A percentile compares a stretch with the other conserved stretches of the same genome.
Evolutionary conservation across 2,113 vertebrate genomes (phyloP).

Genomic region (Mormyrus lacerda): DNA sequence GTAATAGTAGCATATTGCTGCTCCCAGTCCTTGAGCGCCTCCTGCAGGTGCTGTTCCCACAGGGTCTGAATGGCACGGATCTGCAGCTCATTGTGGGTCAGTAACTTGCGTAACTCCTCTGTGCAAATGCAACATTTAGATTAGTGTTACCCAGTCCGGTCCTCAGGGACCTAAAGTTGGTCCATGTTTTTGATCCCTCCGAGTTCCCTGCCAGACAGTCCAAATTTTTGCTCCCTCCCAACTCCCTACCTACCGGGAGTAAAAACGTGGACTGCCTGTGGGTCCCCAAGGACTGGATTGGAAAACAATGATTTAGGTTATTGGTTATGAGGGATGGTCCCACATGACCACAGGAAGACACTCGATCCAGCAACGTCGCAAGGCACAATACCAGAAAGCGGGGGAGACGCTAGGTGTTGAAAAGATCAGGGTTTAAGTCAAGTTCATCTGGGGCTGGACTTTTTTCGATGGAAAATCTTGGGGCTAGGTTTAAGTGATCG

Average conservation of each 20-base stretch:
- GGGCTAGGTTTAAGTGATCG: too few relatives aligned
- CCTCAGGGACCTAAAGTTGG: neutral
- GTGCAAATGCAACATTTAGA: neutral
- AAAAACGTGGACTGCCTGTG: neutral
- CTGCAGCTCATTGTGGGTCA: conserved; percentile 64
- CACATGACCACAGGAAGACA: neutral
- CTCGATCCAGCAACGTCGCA: neutral
- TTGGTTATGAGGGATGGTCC: neutral
- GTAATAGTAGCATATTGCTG: conserved; percentile 60
- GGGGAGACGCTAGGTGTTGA: too few relatives aligned
- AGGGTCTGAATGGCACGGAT: conserved; percentile 55
- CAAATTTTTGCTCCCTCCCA: neutral
- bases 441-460: neutral
- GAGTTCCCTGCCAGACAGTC: neutral
- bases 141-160: neutral
- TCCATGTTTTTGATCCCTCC: neutral
- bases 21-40: conserved; percentile 70
- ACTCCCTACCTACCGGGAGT: neutral
- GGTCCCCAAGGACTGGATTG: neutral
- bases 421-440: too few relatives aligned
- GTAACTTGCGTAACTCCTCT: conserved; percentile 63
- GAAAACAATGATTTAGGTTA: neutral
- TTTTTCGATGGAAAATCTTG: too few relatives aligned
- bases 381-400: neutral
- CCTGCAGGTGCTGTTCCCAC: conserved; percentile 73